A percentile compares a stretch with the other conserved stretches of the same genome.
These are phyloP conservation scores for Hyles euphorbiae DNA, from an alignment of 1,140 invertebrate genomes.

Conservation along the genomic window DNA sequence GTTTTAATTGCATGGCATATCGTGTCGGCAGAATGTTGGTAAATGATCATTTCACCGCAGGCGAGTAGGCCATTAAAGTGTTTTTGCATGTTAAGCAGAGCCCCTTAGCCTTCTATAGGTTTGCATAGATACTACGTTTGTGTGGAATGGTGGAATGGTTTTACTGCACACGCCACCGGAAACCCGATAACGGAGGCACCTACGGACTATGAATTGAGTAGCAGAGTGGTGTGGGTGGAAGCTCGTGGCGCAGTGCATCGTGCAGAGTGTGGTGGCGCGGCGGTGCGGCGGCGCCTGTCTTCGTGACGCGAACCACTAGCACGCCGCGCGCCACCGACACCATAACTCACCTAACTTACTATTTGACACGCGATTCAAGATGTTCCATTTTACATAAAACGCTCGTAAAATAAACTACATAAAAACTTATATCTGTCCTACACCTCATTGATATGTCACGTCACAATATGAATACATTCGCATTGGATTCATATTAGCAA, in stretches of 20 bases:
- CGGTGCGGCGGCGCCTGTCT: slow-evolving; percentile 3
- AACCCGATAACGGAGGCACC: slow-evolving; percentile 29
- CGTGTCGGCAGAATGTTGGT: no score
- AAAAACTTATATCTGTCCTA: slow-evolving; percentile 21
- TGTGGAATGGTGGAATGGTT: slow-evolving; percentile 12
- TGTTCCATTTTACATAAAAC: slow-evolving; percentile 25
- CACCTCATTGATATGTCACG: slow-evolving; percentile 14
- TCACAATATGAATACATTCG: slow-evolving; percentile 7
- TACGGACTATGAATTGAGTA: slow-evolving; percentile 27
- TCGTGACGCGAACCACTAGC: slow-evolving; percentile 5
- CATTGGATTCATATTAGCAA: not conserved
- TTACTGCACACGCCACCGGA: slow-evolving; percentile 27
- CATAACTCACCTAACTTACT: slow-evolving; percentile 11
- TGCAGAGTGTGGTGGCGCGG: slow-evolving; percentile 5
- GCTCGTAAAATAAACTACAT: slow-evolving; percentile 29
- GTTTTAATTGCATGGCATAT: no score
- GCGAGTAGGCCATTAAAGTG: slow-evolving; percentile 7
- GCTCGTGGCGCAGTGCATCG: slow-evolving; percentile 3
- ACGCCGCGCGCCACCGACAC: slow-evolving; percentile 12
- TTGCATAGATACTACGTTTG: slow-evolving; percentile 26
- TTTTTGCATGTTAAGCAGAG: slow-evolving; percentile 11
- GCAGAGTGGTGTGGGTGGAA: slow-evolving; percentile 6
- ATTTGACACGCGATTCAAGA: slow-evolving; percentile 36
- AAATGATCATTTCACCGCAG: slow-evolving; percentile 6
- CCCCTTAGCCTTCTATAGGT: slow-evolving; percentile 11